Evolutionary conservation across 2,888 invertebrate genomes (phyloP).

Genomic region (Melinaea menophilus): DNA sequence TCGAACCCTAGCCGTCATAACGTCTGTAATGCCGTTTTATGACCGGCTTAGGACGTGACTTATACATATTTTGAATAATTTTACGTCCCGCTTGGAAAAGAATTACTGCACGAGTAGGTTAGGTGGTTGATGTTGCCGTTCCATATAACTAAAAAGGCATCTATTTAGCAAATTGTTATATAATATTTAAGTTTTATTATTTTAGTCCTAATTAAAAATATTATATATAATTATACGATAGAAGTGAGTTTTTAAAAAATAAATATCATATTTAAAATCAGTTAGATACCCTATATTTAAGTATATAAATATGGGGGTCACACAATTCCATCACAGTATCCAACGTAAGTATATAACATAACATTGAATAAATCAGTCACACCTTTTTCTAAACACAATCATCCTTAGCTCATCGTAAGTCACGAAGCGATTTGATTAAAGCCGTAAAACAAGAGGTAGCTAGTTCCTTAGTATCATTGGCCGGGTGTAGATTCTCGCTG

Average conservation of each 20-base stretch:
- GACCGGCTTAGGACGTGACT: slow-evolving; percentile 71
- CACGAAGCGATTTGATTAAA: slow-evolving; percentile 73
- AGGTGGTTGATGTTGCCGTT: slow-evolving; percentile 49
- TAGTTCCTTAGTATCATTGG: slow-evolving; percentile 33
- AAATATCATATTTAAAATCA: not conserved
- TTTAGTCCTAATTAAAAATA: no score
- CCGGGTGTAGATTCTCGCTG: slow-evolving; percentile 34
- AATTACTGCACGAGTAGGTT: slow-evolving; percentile 53
- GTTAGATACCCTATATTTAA: slow-evolving; percentile 6
- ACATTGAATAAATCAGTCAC: not conserved
- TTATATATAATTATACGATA: no score
- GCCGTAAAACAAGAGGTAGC: slow-evolving; percentile 65
- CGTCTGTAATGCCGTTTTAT: slow-evolving; percentile 74
- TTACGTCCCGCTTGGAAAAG: slow-evolving; percentile 64
- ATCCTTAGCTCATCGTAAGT: slow-evolving; percentile 60
- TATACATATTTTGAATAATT: slow-evolving; percentile 75
- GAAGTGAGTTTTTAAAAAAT: no score
- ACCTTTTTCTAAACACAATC: slow-evolving; percentile 52
- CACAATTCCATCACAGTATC: slow-evolving; percentile 38
- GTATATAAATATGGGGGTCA: slow-evolving; percentile 24
- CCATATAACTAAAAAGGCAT: slow-evolving; percentile 10
- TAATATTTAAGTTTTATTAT: not conserved
- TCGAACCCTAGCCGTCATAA: slow-evolving; percentile 67
- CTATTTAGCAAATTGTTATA: no score
- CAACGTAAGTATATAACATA: slow-evolving; percentile 17